Percentiles rank a stretch among this genome's conserved stretches.
Evolutionary conservation across 2,113 vertebrate species (phyloP).

Genomic region (Pseudorectes ferrugineus): DNA sequence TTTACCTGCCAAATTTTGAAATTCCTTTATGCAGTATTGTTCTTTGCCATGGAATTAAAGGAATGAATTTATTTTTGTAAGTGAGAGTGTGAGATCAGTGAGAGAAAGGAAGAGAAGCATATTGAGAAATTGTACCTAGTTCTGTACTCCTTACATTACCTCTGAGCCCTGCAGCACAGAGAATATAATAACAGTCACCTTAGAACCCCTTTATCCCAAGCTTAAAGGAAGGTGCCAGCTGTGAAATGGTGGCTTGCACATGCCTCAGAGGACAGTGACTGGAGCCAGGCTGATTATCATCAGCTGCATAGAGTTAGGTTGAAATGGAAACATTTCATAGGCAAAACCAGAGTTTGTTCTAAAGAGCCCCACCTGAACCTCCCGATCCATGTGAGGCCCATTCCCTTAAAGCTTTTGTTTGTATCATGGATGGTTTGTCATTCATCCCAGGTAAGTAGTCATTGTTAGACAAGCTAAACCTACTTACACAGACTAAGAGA

Average conservation of each 20-base stretch:
- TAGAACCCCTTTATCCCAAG: neutral
- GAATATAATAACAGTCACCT: neutral
- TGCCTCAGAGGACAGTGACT: neutral
- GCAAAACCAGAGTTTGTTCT: neutral
- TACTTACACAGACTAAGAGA: neutral
- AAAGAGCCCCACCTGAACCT: neutral
- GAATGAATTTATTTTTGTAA: neutral
- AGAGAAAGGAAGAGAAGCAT: neutral
- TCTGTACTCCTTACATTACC: neutral
- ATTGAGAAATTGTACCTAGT: neutral
- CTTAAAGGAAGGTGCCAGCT: neutral
- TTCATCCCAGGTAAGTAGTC: constrained; percentile 4
- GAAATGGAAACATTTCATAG: neutral
- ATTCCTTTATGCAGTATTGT: neutral
- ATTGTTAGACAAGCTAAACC: constrained; percentile 23
- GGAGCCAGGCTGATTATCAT: neutral
- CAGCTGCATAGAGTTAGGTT: neutral
- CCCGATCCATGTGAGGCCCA: neutral
- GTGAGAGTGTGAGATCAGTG: neutral
- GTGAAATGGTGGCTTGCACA: neutral
- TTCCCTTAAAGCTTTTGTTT: neutral
- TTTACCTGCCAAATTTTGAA: neutral
- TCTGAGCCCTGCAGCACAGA: neutral
- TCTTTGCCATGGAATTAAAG: neutral
- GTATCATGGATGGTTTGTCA: neutral